A percentile compares a stretch with the other conserved stretches of the same genome.
These are phyloP conservation scores for Microcebus griseorufus DNA, from an alignment of 2,113 vertebrate species.

Conservation along the genomic window DNA sequence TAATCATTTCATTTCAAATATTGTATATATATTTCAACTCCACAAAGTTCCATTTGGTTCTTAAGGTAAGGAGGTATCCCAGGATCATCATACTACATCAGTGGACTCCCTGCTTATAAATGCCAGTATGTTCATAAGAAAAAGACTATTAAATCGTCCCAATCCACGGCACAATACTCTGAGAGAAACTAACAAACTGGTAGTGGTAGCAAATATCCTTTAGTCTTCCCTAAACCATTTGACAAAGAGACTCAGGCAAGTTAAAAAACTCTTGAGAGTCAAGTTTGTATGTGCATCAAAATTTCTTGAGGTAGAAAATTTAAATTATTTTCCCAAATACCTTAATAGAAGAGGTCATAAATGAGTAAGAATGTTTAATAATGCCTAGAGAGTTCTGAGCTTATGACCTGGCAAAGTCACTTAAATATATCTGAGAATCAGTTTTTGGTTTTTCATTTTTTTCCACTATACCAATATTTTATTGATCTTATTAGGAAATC, in stretches of 20 bases:
- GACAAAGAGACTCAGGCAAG: not conserved
- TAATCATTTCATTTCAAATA: not conserved
- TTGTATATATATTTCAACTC: not conserved
- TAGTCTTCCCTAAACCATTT: not conserved
- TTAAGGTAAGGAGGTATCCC: not conserved
- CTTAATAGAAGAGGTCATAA: not conserved
- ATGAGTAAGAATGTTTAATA: not conserved
- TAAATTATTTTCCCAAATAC: not conserved
- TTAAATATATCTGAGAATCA: not conserved
- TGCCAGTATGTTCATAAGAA: not conserved
- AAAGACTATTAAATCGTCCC: not conserved
- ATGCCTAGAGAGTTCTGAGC: not conserved
- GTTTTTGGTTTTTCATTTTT: not conserved
- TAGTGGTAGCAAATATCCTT: not conserved
- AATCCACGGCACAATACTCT: not conserved
- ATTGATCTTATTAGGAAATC: not conserved
- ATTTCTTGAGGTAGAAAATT: constrained; percentile 15
- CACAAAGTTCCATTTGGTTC: not conserved
- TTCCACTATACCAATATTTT: not conserved
- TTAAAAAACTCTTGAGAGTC: constrained; percentile 31
- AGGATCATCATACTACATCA: not conserved
- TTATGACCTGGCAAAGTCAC: not conserved
- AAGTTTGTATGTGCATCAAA: not conserved
- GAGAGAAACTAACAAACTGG: not conserved
- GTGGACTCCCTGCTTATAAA: not conserved